Percentiles rank a stretch among this genome's conserved stretches.
Conservation (phyloP, 2,113 vertebrate genomes). For the Struthio camelus region DNA sequence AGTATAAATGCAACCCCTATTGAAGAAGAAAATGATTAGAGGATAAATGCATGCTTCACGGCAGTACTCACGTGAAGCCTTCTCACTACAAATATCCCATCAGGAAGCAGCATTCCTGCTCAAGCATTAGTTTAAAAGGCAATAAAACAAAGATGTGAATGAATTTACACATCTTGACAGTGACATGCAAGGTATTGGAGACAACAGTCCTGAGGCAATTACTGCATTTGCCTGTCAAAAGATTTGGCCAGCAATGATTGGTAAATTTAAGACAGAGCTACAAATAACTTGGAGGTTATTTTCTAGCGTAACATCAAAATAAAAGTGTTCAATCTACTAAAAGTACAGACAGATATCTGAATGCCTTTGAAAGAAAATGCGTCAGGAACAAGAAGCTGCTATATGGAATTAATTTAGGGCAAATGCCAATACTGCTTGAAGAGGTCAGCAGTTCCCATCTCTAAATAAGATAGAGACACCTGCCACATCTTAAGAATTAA, state of each 20-base stretch:
- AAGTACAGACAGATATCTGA: neutral
- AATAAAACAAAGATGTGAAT: neutral
- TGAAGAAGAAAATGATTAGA: constrained; percentile 5
- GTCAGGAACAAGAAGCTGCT: neutral
- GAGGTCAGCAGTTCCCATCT: neutral
- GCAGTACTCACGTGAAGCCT: neutral
- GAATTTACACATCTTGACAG: neutral
- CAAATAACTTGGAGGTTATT: neutral
- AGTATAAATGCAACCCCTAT: constrained; percentile 91
- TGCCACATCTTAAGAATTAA: neutral
- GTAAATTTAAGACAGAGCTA: neutral
- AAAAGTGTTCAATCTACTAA: neutral
- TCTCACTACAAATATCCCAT: neutral
- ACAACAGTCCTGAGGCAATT: no score
- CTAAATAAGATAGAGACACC: neutral
- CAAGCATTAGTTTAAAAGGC: neutral
- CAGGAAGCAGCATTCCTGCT: neutral
- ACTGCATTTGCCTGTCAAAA: neutral
- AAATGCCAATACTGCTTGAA: neutral
- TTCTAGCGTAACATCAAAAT: neutral
- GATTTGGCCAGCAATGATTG: neutral
- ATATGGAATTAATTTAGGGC: neutral
- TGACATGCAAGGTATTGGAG: neutral
- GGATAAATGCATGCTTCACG: neutral
- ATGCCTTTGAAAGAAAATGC: neutral